Conservation (phyloP, 2,113 vertebrate genomes). For the Candoia aspera region DNA sequence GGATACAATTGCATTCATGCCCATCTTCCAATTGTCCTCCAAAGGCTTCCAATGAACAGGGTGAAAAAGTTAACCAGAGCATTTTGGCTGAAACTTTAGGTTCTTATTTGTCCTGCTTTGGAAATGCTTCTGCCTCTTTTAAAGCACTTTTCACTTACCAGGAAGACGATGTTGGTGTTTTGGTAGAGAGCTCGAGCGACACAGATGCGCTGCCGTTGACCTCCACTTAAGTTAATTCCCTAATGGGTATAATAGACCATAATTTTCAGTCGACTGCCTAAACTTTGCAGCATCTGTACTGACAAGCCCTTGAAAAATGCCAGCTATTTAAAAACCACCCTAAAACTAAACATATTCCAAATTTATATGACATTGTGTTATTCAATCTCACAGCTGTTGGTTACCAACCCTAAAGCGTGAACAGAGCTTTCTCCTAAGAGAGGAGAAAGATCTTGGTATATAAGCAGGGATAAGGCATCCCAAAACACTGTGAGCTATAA, state of each 20-base stretch:
- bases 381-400: conserved; percentile 33
- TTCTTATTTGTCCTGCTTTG: not conserved
- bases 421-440: conserved; percentile 25
- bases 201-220: conserved; percentile 95
- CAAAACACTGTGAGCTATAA: conserved; percentile 11
- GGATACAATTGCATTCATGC: not conserved
- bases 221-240: conserved; percentile 98
- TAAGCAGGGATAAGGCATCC: conserved; percentile 1
- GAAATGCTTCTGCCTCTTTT: not conserved
- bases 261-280: conserved; percentile 36
- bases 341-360: not conserved
- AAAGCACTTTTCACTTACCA: conserved; percentile 79
- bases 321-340: conserved; percentile 7
- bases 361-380: not conserved
- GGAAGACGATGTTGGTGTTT: conserved; percentile 96
- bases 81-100: not conserved
- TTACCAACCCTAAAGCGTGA: conserved; percentile 32
- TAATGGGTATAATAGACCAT: conserved; percentile 65
- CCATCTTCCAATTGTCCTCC: not conserved
- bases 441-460: conserved; percentile 18
- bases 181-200: conserved; percentile 96
- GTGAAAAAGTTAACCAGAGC: not conserved
- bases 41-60: not conserved
- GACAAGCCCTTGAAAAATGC: conserved; percentile 13
- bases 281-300: not conserved